Evolutionary conservation across 2,797 vertebrate genomes (phyloP).

Genomic region (Danio jaintianensis): DNA sequence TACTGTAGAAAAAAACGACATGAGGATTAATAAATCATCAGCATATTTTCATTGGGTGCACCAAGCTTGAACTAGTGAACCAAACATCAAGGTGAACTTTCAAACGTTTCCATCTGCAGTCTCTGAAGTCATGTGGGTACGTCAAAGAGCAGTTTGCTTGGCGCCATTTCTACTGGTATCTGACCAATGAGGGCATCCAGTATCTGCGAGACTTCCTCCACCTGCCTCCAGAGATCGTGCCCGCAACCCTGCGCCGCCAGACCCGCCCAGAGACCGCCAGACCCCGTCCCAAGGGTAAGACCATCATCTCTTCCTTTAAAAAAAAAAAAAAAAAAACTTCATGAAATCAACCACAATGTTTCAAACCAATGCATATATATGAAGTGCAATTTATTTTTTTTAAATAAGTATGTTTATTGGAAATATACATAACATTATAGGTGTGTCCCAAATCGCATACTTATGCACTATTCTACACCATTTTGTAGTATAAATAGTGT

Average conservation of each 20-base stretch:
- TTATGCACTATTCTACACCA: too few relatives aligned
- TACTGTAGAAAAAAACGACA: too few relatives aligned
- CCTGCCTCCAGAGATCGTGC: conserved; percentile 96
- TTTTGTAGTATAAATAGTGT: too few relatives aligned
- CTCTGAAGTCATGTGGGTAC: conserved; percentile 95
- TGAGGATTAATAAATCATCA: too few relatives aligned
- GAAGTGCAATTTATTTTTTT: not conserved
- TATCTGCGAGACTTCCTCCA: conserved; percentile 98
- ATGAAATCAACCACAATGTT: not conserved
- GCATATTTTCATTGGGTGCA: too few relatives aligned
- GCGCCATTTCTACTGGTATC: conserved; percentile 99
- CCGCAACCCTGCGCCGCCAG: conserved; percentile 93
- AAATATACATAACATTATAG: too few relatives aligned
- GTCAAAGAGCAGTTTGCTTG: conserved; percentile 99
- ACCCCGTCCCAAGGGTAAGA: conserved; percentile 94
- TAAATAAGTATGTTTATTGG: too few relatives aligned
- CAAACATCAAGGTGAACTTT: not conserved
- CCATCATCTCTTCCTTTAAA: too few relatives aligned
- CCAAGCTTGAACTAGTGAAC: too few relatives aligned
- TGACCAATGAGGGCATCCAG: conserved; percentile 99
- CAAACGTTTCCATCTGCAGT: conserved; percentile 72
- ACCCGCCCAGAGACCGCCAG: conserved; percentile 96
- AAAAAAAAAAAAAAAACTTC: too few relatives aligned
- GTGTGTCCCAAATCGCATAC: too few relatives aligned
- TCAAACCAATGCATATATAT: not conserved